Evolutionary conservation across 2,797 vertebrate species (phyloP).

Genomic region (Takifugu rubripes): DNA sequence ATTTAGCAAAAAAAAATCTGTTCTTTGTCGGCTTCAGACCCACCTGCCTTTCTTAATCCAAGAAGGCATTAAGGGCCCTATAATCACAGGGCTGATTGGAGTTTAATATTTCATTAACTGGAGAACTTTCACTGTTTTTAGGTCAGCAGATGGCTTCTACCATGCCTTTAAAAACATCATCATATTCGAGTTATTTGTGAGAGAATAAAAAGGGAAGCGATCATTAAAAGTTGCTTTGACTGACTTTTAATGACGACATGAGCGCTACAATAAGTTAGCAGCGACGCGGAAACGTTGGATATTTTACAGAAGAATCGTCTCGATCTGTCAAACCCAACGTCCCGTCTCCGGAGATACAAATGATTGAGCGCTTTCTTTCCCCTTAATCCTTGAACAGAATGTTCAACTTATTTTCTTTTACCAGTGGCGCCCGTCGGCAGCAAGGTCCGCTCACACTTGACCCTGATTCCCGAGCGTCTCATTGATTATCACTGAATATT

Average conservation of each 20-base stretch:
- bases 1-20: too few species aligned
- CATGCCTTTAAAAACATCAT: slow-evolving; percentile 42
- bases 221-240: slow-evolving; percentile 64
- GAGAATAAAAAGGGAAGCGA: slow-evolving; percentile 50
- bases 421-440: too few species aligned
- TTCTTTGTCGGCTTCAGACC: too few species aligned
- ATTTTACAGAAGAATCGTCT: too few species aligned
- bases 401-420: too few species aligned
- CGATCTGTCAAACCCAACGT: too few species aligned
- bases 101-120: slow-evolving; percentile 44
- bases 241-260: slow-evolving; percentile 66
- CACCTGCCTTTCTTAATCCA: not conserved
- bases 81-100: slow-evolving; percentile 15
- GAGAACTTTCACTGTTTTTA: slow-evolving; percentile 50
- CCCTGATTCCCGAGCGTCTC: too few species aligned
- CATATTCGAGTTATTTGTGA: slow-evolving; percentile 45
- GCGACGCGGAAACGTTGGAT: slow-evolving; percentile 10
- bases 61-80: not conserved
- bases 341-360: too few species aligned
- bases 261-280: slow-evolving; percentile 34
- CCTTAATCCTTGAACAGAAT: too few species aligned
- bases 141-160: slow-evolving; percentile 49
- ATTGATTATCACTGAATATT: too few species aligned
- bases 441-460: too few species aligned
- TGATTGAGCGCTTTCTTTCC: too few species aligned